A percentile compares a stretch with the other conserved stretches of the same genome.
These are phyloP conservation scores for Herpailurus yagouaroundi DNA, from an alignment of 2,113 vertebrate species.

Conservation along the genomic window DNA sequence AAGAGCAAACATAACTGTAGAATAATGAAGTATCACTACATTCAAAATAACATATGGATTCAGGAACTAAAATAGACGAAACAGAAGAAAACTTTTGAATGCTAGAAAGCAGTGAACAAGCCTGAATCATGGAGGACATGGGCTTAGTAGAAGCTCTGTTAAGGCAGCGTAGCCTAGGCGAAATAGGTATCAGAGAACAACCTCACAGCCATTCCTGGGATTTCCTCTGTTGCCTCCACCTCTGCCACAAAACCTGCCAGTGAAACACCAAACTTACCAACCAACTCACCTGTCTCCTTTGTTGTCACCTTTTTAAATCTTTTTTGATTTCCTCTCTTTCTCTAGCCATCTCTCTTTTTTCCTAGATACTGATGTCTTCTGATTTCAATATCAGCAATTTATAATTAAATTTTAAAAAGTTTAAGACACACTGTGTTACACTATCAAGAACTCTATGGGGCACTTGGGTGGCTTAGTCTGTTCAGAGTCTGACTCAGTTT, in stretches of 20 bases:
- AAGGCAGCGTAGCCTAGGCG: neutral
- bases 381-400: neutral
- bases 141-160: neutral
- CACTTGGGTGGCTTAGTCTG: no score
- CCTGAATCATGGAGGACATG: neutral
- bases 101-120: neutral
- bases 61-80: neutral
- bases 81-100: neutral
- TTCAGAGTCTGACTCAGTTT: no score
- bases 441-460: neutral
- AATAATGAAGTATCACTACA: neutral
- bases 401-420: neutral
- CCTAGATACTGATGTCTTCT: neutral
- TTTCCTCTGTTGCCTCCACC: neutral
- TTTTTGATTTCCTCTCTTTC: neutral
- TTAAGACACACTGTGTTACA: neutral
- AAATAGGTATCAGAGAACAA: neutral
- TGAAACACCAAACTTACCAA: neutral
- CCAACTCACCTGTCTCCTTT: neutral
- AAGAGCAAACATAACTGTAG: neutral
- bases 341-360: neutral
- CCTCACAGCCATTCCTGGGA: neutral
- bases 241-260: neutral
- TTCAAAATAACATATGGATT: neutral
- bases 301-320: neutral